A percentile compares a stretch with the other conserved stretches of the same genome.
Conservation (phyloP, 2,797 vertebrate genomes). For the Sebastes taczanowskii region DNA sequence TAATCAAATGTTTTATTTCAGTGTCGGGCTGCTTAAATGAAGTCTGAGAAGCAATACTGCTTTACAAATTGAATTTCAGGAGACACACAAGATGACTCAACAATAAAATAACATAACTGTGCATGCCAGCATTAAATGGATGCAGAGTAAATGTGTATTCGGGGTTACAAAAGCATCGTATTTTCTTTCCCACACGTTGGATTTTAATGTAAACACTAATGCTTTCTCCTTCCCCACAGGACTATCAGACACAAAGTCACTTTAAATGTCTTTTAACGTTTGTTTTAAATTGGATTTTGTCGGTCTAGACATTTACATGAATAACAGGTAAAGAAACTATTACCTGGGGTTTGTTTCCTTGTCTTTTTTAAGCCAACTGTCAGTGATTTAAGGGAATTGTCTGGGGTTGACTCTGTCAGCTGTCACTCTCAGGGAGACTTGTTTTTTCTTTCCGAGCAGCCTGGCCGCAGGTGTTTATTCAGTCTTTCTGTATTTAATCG, state of each 20-base stretch:
- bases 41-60: slow-evolving; percentile 6
- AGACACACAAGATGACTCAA: not conserved
- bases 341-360: slow-evolving; percentile 37
- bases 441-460: not conserved
- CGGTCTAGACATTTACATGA: slow-evolving; percentile 42
- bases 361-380: slow-evolving; percentile 50
- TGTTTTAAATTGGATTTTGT: slow-evolving; percentile 57
- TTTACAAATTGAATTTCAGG: not conserved
- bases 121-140: not conserved
- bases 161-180: not conserved
- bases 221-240: not conserved
- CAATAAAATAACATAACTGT: not conserved
- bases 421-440: slow-evolving; percentile 51
- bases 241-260: slow-evolving; percentile 12
- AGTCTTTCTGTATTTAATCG: slow-evolving; percentile 27
- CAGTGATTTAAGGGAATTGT: slow-evolving; percentile 48
- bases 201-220: slow-evolving; percentile 6
- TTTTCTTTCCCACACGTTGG: not conserved
- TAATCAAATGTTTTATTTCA: slow-evolving; percentile 12
- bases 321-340: slow-evolving; percentile 43
- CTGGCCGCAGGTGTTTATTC: slow-evolving; percentile 41
- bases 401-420: slow-evolving; percentile 48
- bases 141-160: slow-evolving; percentile 4
- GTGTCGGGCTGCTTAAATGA: not conserved
- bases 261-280: slow-evolving; percentile 2